phyloP scores from a whole-genome alignment of 2,113 vertebrate species.

The Stigmatopora nigra region DNA sequence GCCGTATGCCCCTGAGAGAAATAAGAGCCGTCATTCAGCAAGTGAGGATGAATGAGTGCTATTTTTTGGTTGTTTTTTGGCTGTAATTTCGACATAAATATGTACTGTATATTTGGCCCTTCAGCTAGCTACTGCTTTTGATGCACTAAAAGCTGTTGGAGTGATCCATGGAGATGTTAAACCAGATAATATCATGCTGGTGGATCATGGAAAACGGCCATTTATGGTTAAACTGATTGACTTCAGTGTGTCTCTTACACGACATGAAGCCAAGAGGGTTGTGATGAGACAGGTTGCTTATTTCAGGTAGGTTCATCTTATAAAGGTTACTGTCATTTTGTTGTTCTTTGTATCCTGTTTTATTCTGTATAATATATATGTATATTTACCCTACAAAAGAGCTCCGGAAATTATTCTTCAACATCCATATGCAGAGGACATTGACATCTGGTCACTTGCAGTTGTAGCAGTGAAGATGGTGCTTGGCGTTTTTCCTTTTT shows the following conservation, averaged over 20 bases:
- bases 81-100: not conserved
- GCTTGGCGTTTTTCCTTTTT: conserved; percentile 6
- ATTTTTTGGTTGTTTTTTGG: not conserved
- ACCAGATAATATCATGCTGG: conserved; percentile 11
- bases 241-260: conserved; percentile 5
- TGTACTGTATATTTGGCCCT: not conserved
- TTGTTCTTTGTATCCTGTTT: not conserved
- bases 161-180: conserved; percentile 9
- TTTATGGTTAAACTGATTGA: conserved; percentile 8
- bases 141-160: conserved; percentile 3
- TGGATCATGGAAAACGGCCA: conserved; percentile 1
- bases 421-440: not conserved
- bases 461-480: conserved; percentile 4
- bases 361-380: not conserved
- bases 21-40: conserved; percentile 9
- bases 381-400: not conserved
- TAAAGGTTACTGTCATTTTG: not conserved
- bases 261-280: conserved; percentile 4
- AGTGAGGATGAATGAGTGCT: not conserved
- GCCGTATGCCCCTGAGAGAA: not conserved
- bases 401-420: conserved; percentile 1
- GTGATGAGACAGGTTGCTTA: conserved; percentile 5
- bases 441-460: conserved; percentile 7
- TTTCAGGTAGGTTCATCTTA: not conserved
- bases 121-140: not conserved